Evolutionary conservation across 1,140 invertebrate species (phyloP).

Genomic region (Drosophila burlai): DNA sequence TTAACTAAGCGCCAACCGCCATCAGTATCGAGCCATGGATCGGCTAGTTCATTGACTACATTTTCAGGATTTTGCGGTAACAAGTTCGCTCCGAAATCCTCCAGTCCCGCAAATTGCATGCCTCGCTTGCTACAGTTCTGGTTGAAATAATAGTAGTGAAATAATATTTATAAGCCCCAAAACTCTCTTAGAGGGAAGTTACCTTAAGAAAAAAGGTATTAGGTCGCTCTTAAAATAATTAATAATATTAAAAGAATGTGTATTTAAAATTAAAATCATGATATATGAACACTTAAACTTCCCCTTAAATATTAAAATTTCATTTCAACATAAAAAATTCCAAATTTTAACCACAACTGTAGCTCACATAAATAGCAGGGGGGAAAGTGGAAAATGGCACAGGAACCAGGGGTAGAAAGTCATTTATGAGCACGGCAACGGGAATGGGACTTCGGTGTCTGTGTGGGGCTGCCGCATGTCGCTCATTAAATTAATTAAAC

Average conservation of each 20-base stretch:
- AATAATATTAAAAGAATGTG: too few species aligned
- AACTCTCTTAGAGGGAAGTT: accelerated
- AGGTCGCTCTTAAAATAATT: too few species aligned
- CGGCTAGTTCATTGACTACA: slow-evolving; percentile 27
- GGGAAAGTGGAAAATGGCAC: slow-evolving; percentile 7
- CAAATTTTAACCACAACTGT: neutral
- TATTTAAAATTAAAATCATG: too few species aligned
- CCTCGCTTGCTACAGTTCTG: neutral
- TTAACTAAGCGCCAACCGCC: slow-evolving; percentile 63
- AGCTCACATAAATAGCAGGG: slow-evolving; percentile 2
- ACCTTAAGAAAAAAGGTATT: accelerated
- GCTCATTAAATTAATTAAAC: slow-evolving; percentile 82
- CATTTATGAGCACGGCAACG: slow-evolving; percentile 23
- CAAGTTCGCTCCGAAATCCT: neutral
- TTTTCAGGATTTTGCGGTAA: slow-evolving; percentile 43
- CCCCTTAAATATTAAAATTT: too few species aligned
- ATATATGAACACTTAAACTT: too few species aligned
- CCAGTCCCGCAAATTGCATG: neutral
- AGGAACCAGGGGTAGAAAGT: slow-evolving; percentile 27
- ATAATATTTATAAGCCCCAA: neutral
- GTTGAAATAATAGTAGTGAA: neutral
- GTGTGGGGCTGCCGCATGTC: slow-evolving; percentile 28
- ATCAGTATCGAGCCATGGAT: slow-evolving; percentile 21
- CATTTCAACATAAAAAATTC: neutral
- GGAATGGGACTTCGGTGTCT: slow-evolving; percentile 1